Base-by-base conservation (phyloP, 64 coral and sea anemone species). In the Actinia tenebrosa region DNA sequence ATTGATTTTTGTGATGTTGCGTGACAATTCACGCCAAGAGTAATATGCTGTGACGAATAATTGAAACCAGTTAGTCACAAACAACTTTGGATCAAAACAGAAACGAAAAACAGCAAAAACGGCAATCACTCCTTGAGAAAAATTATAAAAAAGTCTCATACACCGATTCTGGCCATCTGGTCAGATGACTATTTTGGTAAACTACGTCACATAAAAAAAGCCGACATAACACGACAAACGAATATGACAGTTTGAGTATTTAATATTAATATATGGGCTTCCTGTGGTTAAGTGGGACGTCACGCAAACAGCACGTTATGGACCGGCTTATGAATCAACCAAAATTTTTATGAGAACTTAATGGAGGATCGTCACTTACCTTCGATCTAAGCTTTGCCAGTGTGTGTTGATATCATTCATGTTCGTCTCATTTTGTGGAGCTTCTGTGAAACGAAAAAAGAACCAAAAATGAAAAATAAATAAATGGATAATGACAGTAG, bases 321-420 rank as follows among this genome's bases (percentile, higher is more conserved):
- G 13, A 58, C 56, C 56, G 56, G 56, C 10, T 56, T 8, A 66
- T 66, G 6, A 66, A 66, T 8, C 63, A 66, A 20, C 22, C 1
- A 23, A 66, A 66, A 66, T 66, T 18, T 61, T 61, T 7, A 66
- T n/a, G n/a, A 66, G 9, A 23, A 66, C 25, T 66, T n/a, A 66
- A 66, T 66, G n/a, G 6, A 4, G 63, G 20, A 46, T 44, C 82
- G 14, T 0, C 26, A 9, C 16, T 56, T 78, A 94, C 91, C 96
- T 90, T 88, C 96, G 91, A 71, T 98, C 96, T 78, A 98, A 84
- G 50, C 93, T 98, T 78, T 95, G 93, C 90, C 96, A 92, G 52
- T 98, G 96, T 2, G 93, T 89, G 88, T 98, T 95, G 1, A 98
- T 94, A 30, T 98, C 93, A 46, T 98, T 98, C 93, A 98, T 92